Base-by-base conservation (phyloP, 1,140 invertebrate genomes). In the Atta texana region DNA sequence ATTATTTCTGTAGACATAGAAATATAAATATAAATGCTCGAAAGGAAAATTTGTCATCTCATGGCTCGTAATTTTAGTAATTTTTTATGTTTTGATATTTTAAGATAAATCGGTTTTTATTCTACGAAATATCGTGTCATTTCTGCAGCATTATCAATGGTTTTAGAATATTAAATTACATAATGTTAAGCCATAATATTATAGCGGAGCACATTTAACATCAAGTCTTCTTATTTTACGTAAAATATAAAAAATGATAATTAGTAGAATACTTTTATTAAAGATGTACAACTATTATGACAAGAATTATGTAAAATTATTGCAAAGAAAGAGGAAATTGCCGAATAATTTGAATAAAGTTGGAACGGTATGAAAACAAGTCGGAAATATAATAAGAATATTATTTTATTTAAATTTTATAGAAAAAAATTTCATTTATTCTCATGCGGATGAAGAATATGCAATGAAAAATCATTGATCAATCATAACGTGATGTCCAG, bases 91-190 rank as follows among this genome's bases (percentile, higher is more conserved):
- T 28, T 59, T n/a, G 5, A 3, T 1, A 28, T 28, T 31, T 64
- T 64, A 64, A 66, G 18, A 10, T 12, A 16, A 78, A 78, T 39
- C 59, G 1, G 14, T 53, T 34, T 16, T 44, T 18, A 63, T 64
- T 21, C 21, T 16, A n/a, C 28, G 44, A 66, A 51, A 51, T 31
- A 3, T 31, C 18, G 1, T 64, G 34, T 31, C 16, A 78, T 44
- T 66, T 78, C 44, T 28, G 10, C 28, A 16, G 8, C 8, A 49
- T 77, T 77, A 16, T 4, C 1, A 49, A 34, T 21, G 3, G 53
- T 57, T 57, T 34, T 8, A 74, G 18, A 28, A 49, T 64, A 77
- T 77, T 31, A 61, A 28, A 63, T 77, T 61, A 49, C 39, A 75
- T 44, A 44, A 44, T 12, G 7, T 44, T 51, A 18, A 77, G 57